Conservation (phyloP, 2,888 invertebrate species). For the Candidula unifasciata region DNA sequence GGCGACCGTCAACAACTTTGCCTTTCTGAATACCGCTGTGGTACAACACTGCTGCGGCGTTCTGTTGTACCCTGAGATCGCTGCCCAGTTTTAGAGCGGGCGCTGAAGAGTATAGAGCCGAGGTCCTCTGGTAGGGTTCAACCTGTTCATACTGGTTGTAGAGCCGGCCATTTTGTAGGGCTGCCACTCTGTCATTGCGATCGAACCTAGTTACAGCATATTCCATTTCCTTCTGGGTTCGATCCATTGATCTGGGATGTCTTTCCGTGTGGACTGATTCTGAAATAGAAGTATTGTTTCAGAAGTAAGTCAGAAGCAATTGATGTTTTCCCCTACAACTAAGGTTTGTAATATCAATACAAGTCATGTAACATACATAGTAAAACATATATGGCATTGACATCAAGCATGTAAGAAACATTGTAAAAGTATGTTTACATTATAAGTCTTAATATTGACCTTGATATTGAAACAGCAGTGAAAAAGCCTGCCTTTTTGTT, state of each 20-base stretch:
- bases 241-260: background rate
- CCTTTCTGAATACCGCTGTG: background rate
- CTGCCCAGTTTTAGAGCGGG: too few relatives aligned
- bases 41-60: constrained; percentile 11
- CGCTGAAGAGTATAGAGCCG: background rate
- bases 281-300: background rate
- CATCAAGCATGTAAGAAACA: too few relatives aligned
- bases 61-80: constrained; percentile 12
- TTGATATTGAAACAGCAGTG: too few relatives aligned
- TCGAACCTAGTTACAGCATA: constrained; percentile 4
- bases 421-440: too few relatives aligned
- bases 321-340: too few relatives aligned
- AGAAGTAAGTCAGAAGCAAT: too few relatives aligned
- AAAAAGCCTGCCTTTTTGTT: too few relatives aligned
- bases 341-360: too few relatives aligned
- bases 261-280: background rate
- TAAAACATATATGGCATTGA: too few relatives aligned
- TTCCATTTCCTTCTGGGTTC: background rate
- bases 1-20: constrained; percentile 19
- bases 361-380: too few relatives aligned
- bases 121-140: background rate
- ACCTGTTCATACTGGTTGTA: background rate
- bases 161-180: background rate
- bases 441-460: too few relatives aligned
- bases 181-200: background rate